A percentile compares a stretch with the other conserved stretches of the same genome.
Evolutionary conservation across 2,888 invertebrate species (phyloP).

Genomic region (Cataglyphis albicans): DNA sequence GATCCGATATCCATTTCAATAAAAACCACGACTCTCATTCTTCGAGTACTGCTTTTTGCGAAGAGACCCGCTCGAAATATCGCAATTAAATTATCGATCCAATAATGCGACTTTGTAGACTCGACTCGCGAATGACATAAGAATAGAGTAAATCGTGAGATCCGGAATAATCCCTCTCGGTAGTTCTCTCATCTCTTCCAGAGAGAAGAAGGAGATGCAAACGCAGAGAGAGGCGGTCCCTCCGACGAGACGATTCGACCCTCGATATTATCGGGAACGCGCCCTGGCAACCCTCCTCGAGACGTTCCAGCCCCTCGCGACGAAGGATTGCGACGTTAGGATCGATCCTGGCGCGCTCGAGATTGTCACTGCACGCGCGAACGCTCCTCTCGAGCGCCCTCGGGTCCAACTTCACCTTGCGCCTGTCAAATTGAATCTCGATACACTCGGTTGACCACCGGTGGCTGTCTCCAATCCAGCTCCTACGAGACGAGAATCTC

Average conservation of each 20-base stretch:
- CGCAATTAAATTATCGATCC: conserved; percentile 62
- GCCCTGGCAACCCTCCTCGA: conserved; percentile 55
- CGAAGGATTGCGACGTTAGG: conserved; percentile 49
- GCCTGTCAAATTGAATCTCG: conserved; percentile 71
- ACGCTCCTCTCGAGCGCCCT: conserved; percentile 53
- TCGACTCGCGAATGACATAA: not conserved
- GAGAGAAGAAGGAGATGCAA: conserved; percentile 34
- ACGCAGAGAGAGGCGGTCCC: conserved; percentile 53
- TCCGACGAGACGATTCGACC: conserved; percentile 60
- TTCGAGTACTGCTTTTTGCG: not conserved
- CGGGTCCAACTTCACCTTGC: conserved; percentile 32
- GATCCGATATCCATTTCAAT: not conserved
- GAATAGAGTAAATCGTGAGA: conserved; percentile 44
- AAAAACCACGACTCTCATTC: not conserved
- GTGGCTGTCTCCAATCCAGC: conserved; percentile 48
- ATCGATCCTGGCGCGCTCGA: conserved; percentile 59
- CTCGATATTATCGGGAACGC: conserved; percentile 60
- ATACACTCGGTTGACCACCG: conserved; percentile 56
- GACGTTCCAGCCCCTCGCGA: conserved; percentile 50
- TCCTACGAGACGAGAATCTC: conserved; percentile 41
- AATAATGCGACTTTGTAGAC: conserved; percentile 48
- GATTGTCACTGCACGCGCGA: conserved; percentile 47
- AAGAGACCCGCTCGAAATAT: not conserved
- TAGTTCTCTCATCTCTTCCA: conserved; percentile 11
- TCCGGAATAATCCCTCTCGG: conserved; percentile 16